Evolutionary conservation across 2,888 invertebrate genomes (phyloP), one percentile per base, ranked within the genome.

Genomic region (Scrobipalpa costella): DNA sequence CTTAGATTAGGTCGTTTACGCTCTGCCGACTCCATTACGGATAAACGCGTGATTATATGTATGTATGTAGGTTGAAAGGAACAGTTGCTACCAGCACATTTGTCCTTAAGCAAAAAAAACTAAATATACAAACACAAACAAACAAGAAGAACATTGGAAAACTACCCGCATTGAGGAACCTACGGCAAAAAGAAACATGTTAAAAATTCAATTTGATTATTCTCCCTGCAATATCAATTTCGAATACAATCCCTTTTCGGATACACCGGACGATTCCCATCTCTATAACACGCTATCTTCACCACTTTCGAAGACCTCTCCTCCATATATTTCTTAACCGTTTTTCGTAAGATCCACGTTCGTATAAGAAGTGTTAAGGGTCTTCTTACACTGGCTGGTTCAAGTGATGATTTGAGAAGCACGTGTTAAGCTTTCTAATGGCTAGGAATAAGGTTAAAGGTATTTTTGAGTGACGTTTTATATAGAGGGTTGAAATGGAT

Each of bases 401-500:
- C 19, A 21, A 17, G 50, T 50, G 50, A 50, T 50, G 50, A 50
- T 50, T 50, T 50, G 50, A 11, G 21, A 21, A 2, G 11, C 8
- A 50, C 50, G 50, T 50, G 50, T 19, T 17, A 21, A 19, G 50
- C 50, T 52, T 52, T 11, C 50, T 52, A 52, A 52, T 21, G 8
- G 50, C 13, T 49, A 7, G 13, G 2, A 21, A 52, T 52, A 21
- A 21, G 50, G 50, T 21, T 52, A 9, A 21, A 52, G 27, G 11
- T 52, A 52, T 44, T 44, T 44, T 44, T 44, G 44, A 44, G 44
- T 44, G 44, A 44, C 44, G 44, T 40, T 40, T 40, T 40, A 40
- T 40, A 40, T 44, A 44, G 44, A 44, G 44, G n/a, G 44, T 15
- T 15, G 44, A 44, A 44, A 44, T 15, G 44, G 44, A 44, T 7